phyloP scores from a whole-genome alignment of 2,888 invertebrate genomes.

The Dryocosmus kuriphilus region DNA sequence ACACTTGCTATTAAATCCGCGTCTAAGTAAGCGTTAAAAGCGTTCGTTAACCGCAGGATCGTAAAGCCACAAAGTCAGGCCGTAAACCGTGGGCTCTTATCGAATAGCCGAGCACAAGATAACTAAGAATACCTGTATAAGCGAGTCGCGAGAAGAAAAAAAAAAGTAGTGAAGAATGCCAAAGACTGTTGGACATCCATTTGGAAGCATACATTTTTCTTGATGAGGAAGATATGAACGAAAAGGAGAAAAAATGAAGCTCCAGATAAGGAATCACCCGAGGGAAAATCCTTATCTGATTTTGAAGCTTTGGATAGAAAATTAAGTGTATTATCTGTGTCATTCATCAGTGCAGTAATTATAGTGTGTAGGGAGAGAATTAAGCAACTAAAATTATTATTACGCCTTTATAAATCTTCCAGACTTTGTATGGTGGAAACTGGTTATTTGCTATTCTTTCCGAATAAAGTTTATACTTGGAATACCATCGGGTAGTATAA shows the following conservation, averaged over 20 bases:
- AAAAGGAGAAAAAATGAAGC: conserved; percentile 32
- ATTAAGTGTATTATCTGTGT: conserved; percentile 24
- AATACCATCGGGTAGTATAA: neutral
- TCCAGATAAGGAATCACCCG: conserved; percentile 6
- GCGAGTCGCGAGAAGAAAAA: conserved; percentile 10
- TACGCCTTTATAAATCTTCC: neutral
- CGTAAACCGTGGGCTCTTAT: conserved; percentile 34
- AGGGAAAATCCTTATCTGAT: conserved; percentile 29
- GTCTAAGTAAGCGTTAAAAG: conserved; percentile 40
- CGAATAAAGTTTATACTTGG: neutral
- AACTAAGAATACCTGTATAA: conserved; percentile 39
- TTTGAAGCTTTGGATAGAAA: neutral
- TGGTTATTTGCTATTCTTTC: conserved; percentile 6
- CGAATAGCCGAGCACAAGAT: conserved; percentile 39
- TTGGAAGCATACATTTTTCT: conserved; percentile 31
- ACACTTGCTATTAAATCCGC: conserved; percentile 40
- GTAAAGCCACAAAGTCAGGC: conserved; percentile 39
- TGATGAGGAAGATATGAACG: conserved; percentile 25
- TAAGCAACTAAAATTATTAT: conserved; percentile 28
- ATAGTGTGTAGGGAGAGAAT: neutral
- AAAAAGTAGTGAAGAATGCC: conserved; percentile 15
- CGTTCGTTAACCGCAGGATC: conserved; percentile 37
- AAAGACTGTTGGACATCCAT: conserved; percentile 36
- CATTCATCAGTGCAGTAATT: conserved; percentile 20
- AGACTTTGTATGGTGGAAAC: neutral